Base-by-base conservation (phyloP, 2,113 vertebrate genomes). In the Gavialis gangeticus region DNA sequence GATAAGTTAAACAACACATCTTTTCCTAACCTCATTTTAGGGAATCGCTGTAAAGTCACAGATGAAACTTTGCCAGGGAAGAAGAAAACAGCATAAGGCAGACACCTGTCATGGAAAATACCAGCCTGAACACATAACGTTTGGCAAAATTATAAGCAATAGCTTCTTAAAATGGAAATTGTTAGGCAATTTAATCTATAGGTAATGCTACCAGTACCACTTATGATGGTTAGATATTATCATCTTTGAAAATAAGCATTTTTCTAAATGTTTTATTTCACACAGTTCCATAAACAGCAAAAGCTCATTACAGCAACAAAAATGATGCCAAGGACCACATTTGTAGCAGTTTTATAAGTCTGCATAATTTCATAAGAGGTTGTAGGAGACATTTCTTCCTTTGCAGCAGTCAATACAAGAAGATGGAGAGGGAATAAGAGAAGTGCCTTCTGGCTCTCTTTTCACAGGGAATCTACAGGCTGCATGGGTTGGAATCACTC, bases 261-360 rank as follows among this genome's bases (percentile, higher is more conserved):
- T 81, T 78, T 0, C 0, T 19, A 30, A 66, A 81, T 71, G 89
- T 71, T 28, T 63, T 84, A 12, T 37, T 58, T 73, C 56, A 83
- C 24, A 62, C 6, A 58, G 22, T n/a, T 59, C 64, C 28, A 10
- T 30, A 55, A 83, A 30, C 14, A 21, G 17, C 46, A 27, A 92
- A 54, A 21, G 92, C 34, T 87, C 46, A 64, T 66, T 54, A n/a
- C 81, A 91, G 77, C 59, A 77, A 18, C 34, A 82, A 59, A 73
- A 1, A 2, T 1, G 1, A 69, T 4, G 17, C 27, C 82, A 85
- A 46, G 37, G 24, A 57, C 37, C 34, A 79, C 27, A 64, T 62
- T 30, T 28, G 2, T 2, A 62, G 21, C 1, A 34, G 6, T 46
- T 57, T 88, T 25, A 21, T 75, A 37, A 9, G 2, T 15, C 25